Base-by-base conservation (phyloP, 2,113 vertebrate species). In the Otis tarda region DNA sequence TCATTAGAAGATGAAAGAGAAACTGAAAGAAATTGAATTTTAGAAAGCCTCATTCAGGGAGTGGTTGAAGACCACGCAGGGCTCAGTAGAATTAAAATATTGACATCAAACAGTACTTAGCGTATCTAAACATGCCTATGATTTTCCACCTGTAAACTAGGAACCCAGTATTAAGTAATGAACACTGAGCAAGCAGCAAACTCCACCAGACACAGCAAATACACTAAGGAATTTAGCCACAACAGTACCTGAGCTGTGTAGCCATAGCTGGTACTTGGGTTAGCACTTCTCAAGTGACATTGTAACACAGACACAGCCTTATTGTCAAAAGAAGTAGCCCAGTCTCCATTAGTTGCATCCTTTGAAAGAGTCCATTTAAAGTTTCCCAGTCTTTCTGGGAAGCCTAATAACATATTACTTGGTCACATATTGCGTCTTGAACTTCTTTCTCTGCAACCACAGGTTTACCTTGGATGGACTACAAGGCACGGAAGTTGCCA, bases 221-320 rank as follows among this genome's bases (percentile, higher is more conserved):
- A 28, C 3, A 11, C 25, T 4, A 33, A 85, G n/a, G 18, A 89
- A 61, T 74, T 77, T 6, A 71, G 25, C 13, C 2, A 53, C 28
- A 60, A 22, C 12, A 43, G 25, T 37, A 57, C 19, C 7, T 6
- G 43, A 81, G 28, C 43, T 68, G 19, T 14, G 24, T 8, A 59
- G 25, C 22, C 61, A 47, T 4, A 55, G n/a, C 45, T 65, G 11
- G 19, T 52, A 20, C 39, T 65, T 80, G 8, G 7, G 24, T 56
- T 43, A 57, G 20, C 23, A 65, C 33, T 53, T 84, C 60, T 52
- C 20, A 81, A 4, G 21, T 43, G 59, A 21, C 0, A 0, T 4
- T 41, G 31, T 27, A 21, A 24, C 33, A 53, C 59, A 91, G 16
- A 61, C n/a, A 49, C 2, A 65, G 6, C 16, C 19, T 64, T 70